These are phyloP conservation scores for Biston stratarius DNA, from an alignment of 2,888 invertebrate species.

Conservation along the genomic window DNA sequence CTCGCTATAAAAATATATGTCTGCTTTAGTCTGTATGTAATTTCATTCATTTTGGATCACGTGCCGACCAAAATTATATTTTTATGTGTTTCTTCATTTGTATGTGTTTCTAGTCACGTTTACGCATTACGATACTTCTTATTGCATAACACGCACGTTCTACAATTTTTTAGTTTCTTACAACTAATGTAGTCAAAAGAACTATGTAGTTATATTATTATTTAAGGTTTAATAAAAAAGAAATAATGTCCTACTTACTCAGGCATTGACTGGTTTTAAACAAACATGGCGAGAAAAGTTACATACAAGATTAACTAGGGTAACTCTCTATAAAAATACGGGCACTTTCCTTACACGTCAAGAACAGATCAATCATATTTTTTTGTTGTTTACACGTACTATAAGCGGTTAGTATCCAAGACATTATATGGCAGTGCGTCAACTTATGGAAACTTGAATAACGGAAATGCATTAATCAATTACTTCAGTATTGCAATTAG, in stretches of 20 bases:
- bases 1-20: too few species aligned
- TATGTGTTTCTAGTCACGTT: background rate
- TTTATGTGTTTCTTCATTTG: too few species aligned
- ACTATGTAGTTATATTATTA: too few species aligned
- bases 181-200: too few species aligned
- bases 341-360: constrained; percentile 1
- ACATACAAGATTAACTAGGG: background rate
- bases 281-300: constrained; percentile 4
- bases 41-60: background rate
- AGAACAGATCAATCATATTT: constrained; percentile 7
- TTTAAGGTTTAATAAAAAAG: too few species aligned
- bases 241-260: too few species aligned
- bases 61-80: background rate
- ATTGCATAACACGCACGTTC: background rate
- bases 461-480: background rate
- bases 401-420: constrained; percentile 1
- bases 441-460: constrained; percentile 11
- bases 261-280: background rate
- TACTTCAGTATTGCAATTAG: background rate
- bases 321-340: background rate
- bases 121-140: background rate
- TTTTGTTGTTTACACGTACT: background rate
- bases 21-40: too few species aligned
- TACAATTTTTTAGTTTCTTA: too few species aligned
- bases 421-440: background rate